Percentiles rank a stretch among this genome's conserved stretches.
Conservation (phyloP, 2,888 invertebrate species). For the Micoletzkya japonica region DNA sequence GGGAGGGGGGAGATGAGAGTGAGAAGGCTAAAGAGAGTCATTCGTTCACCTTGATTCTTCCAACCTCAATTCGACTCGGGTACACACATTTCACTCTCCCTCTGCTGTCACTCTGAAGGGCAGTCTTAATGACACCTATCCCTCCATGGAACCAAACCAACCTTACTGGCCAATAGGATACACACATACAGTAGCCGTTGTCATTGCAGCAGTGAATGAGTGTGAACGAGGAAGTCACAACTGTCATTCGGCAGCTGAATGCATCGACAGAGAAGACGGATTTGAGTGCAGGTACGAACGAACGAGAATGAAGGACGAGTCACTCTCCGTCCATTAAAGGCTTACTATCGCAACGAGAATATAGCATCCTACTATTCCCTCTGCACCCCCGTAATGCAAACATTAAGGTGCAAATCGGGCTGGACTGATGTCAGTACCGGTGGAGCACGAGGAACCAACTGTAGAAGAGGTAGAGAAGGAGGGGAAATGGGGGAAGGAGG, state of each 20-base stretch:
- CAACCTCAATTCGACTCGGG: no score
- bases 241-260: constrained; percentile 61
- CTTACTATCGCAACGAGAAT: constrained; percentile 12
- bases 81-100: constrained; percentile 13
- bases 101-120: not conserved
- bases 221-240: constrained; percentile 60
- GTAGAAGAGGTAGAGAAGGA: not conserved
- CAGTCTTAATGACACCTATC: constrained; percentile 3
- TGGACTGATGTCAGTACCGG: constrained; percentile 57
- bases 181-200: no score
- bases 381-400: not conserved
- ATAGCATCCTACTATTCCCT: not conserved
- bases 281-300: constrained; percentile 55
- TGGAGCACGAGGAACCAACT: constrained; percentile 52
- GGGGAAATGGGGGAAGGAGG: constrained; percentile 15
- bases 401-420: constrained; percentile 52
- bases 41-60: constrained; percentile 9
- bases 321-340: no score
- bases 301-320: constrained; percentile 11
- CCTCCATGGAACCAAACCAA: not conserved
- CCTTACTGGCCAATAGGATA: no score
- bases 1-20: no score
- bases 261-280: constrained; percentile 58
- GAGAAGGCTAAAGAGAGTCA: no score
- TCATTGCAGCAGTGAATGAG: constrained; percentile 61